Evolutionary conservation across 2,888 invertebrate genomes (phyloP).

Genomic region (Koerneria pararmatus): DNA sequence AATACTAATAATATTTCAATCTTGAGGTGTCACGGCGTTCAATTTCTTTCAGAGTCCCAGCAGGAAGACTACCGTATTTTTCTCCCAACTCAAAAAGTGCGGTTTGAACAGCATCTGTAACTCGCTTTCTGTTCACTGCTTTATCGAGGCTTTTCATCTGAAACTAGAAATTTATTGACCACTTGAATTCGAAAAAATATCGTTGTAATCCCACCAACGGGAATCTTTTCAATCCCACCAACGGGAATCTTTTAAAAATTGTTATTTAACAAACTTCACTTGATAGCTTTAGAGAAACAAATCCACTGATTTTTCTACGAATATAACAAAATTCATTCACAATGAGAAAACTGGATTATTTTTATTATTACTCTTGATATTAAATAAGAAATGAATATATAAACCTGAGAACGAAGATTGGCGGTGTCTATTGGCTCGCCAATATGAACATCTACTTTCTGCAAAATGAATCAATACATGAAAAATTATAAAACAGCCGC

Average conservation of each 20-base stretch:
- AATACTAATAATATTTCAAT: no score
- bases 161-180: constrained; percentile 1
- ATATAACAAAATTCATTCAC: no score
- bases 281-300: no score
- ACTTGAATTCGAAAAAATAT: neutral
- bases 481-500: no score
- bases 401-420: constrained; percentile 24
- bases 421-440: constrained; percentile 48
- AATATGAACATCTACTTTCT: constrained; percentile 44
- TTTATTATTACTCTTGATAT: no score
- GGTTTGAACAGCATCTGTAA: constrained; percentile 48
- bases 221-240: constrained; percentile 16
- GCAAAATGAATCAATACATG: no score
- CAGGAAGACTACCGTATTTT: constrained; percentile 23
- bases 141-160: constrained; percentile 14
- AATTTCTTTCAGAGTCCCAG: no score
- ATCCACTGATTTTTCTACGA: no score
- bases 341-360: no score
- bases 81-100: constrained; percentile 44
- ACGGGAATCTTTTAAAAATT: constrained; percentile 10
- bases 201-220: neutral
- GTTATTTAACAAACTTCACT: constrained; percentile 17
- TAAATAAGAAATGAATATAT: no score
- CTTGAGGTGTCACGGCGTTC: no score
- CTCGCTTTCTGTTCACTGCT: constrained; percentile 37